phyloP scores from a whole-genome alignment of 2,888 invertebrate species.

The Lasioglossum oenotherae region DNA sequence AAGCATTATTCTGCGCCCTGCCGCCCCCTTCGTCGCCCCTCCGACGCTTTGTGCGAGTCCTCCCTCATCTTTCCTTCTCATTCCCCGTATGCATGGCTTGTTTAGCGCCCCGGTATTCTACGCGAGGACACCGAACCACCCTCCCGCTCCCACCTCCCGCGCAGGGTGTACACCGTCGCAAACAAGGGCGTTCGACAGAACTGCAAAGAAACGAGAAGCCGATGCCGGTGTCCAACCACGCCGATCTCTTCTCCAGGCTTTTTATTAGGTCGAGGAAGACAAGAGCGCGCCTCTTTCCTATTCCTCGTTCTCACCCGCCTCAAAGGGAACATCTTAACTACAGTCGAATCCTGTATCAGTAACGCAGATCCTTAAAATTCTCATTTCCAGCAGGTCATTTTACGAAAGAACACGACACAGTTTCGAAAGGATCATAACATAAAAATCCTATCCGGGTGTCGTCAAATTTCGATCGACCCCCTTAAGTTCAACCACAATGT shows the following conservation, averaged over 20 bases:
- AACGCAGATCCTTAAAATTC: background rate
- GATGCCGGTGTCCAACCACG: slow-evolving; percentile 12
- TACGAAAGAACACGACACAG: background rate
- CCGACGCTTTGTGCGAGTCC: slow-evolving; percentile 70
- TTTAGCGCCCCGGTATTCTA: slow-evolving; percentile 58
- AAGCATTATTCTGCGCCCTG: slow-evolving; percentile 80
- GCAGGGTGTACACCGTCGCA: slow-evolving; percentile 40
- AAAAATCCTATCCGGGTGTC: background rate
- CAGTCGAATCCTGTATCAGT: slow-evolving; percentile 30
- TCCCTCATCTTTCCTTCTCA: slow-evolving; percentile 42
- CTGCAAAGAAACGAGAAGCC: slow-evolving; percentile 41
- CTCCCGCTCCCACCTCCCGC: background rate
- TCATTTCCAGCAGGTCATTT: background rate
- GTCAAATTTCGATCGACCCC: background rate
- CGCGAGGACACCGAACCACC: slow-evolving; percentile 54
- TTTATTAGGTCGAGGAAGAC: slow-evolving; percentile 52
- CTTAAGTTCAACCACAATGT: background rate
- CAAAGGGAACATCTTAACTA: slow-evolving; percentile 43
- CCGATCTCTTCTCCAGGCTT: slow-evolving; percentile 32
- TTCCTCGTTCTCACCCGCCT: slow-evolving; percentile 23
- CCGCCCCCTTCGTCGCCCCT: slow-evolving; percentile 35
- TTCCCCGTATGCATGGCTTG: slow-evolving; percentile 40
- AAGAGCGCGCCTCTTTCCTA: slow-evolving; percentile 19
- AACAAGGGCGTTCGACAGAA: slow-evolving; percentile 41
- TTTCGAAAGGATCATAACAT: background rate